Conservation (phyloP, 2,888 invertebrate species). For the Eulithis testata region DNA sequence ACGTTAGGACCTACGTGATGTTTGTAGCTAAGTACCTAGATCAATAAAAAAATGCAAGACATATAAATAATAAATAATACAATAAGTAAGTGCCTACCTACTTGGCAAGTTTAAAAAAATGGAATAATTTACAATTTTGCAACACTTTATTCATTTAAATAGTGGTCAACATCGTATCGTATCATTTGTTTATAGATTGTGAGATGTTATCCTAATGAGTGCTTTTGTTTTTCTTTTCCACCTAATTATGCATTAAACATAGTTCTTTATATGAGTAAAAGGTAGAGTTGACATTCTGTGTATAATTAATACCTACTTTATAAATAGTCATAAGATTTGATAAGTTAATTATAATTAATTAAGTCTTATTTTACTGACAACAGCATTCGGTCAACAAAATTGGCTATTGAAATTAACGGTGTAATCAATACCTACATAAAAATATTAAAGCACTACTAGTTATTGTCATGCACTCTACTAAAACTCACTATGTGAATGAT, state of each 20-base stretch:
- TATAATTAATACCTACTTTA: background rate
- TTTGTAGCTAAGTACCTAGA: constrained; percentile 48
- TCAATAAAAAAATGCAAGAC: constrained; percentile 53
- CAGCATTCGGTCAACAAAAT: constrained; percentile 17
- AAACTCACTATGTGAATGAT: constrained; percentile 48
- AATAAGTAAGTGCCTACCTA: constrained; percentile 64
- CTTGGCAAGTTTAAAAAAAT: constrained; percentile 67
- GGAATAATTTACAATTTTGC: constrained; percentile 51
- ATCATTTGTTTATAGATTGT: background rate
- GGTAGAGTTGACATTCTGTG: background rate
- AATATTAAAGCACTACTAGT: constrained; percentile 75
- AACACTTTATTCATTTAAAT: constrained; percentile 23
- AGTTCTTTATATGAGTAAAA: constrained; percentile 5
- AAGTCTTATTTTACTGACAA: constrained; percentile 23
- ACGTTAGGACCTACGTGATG: constrained; percentile 50
- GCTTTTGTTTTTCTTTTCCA: constrained; percentile 42
- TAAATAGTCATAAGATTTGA: constrained; percentile 11
- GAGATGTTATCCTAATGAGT: constrained; percentile 39
- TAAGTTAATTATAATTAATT: constrained; percentile 7
- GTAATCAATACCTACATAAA: constrained; percentile 47
- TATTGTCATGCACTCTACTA: constrained; percentile 81
- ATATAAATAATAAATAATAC: constrained; percentile 57
- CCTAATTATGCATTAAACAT: constrained; percentile 17
- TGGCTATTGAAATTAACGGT: constrained; percentile 39
- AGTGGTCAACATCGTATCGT: constrained; percentile 38